Percentiles rank a stretch among this genome's conserved stretches.
phyloP scores from a whole-genome alignment of 1,140 invertebrate genomes.

The Listronotus bonariensis region DNA sequence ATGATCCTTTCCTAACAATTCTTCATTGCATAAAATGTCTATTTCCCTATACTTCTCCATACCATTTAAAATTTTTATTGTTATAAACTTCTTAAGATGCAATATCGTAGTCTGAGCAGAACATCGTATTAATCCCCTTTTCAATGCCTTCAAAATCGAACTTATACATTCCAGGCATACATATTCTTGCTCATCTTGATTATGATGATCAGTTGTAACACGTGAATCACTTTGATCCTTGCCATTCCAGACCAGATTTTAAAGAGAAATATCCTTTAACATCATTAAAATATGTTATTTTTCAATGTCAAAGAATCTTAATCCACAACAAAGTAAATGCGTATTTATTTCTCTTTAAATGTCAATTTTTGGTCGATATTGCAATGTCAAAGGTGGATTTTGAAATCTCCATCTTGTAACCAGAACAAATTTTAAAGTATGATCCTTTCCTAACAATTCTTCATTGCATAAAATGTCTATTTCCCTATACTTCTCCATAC shows the following conservation, averaged over 20 bases:
- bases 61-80: slow-evolving; percentile 85
- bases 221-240: slow-evolving; percentile 69
- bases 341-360: slow-evolving; percentile 24
- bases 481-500: slow-evolving; percentile 92
- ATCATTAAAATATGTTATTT: too few species aligned
- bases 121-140: slow-evolving; percentile 85
- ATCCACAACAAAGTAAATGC: too few species aligned
- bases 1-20: slow-evolving; percentile 97
- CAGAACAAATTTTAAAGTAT: slow-evolving; percentile 97
- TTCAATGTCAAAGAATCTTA: slow-evolving; percentile 79
- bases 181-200: slow-evolving; percentile 94
- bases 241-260: slow-evolving; percentile 62
- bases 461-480: slow-evolving; percentile 99
- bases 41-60: slow-evolving; percentile 96
- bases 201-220: slow-evolving; percentile 87
- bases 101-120: slow-evolving; percentile 95
- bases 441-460: slow-evolving; percentile 96
- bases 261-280: slow-evolving; percentile 82
- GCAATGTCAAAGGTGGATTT: slow-evolving; percentile 81
- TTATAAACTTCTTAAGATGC: slow-evolving; percentile 96
- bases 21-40: slow-evolving; percentile 98
- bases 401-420: slow-evolving; percentile 97
- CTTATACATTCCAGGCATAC: slow-evolving; percentile 87
- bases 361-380: slow-evolving; percentile 71
- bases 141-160: slow-evolving; percentile 80